phyloP scores from a whole-genome alignment of 2,888 invertebrate genomes.

The Drosophila percnosoma region DNA sequence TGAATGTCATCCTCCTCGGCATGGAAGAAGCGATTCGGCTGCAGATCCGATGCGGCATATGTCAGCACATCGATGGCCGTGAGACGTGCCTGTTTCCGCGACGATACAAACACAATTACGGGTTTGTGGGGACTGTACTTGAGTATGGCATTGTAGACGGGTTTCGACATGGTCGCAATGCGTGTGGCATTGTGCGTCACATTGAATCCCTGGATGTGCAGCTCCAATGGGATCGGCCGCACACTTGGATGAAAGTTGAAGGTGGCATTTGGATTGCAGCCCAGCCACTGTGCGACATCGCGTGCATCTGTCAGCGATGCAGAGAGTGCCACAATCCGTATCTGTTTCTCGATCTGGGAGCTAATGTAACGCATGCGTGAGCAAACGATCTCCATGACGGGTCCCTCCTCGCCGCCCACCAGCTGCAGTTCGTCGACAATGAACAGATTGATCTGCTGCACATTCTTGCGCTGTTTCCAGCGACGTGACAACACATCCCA shows the following conservation, averaged over 20 bases:
- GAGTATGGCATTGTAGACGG: slow-evolving; percentile 96
- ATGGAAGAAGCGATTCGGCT: slow-evolving; percentile 95
- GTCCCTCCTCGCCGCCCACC: slow-evolving; percentile 95
- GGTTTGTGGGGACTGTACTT: slow-evolving; percentile 94
- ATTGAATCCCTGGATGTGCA: slow-evolving; percentile 98
- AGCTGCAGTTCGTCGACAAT: slow-evolving; percentile 98
- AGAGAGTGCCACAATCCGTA: slow-evolving; percentile 96
- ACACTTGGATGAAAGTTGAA: slow-evolving; percentile 99
- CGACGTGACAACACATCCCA: slow-evolving; percentile 99
- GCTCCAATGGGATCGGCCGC: slow-evolving; percentile 96
- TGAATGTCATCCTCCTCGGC: slow-evolving; percentile 94
- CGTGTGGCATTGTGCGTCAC: slow-evolving; percentile 98
- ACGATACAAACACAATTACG: slow-evolving; percentile 95
- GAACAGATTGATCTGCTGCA: slow-evolving; percentile 97
- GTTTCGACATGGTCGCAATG: slow-evolving; percentile 98
- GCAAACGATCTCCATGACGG: slow-evolving; percentile 96
- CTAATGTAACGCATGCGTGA: slow-evolving; percentile 98
- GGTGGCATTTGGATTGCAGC: slow-evolving; percentile 95
- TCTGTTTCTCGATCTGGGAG: slow-evolving; percentile 95
- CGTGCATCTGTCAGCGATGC: slow-evolving; percentile 97
- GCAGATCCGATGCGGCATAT: slow-evolving; percentile 95
- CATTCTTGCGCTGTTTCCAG: slow-evolving; percentile 99
- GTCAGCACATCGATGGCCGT: slow-evolving; percentile 98
- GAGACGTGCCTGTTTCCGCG: slow-evolving; percentile 95
- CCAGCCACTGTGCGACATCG: slow-evolving; percentile 98